phyloP scores from a whole-genome alignment of 1,140 invertebrate genomes.

The Brachionus calyciflorus region DNA sequence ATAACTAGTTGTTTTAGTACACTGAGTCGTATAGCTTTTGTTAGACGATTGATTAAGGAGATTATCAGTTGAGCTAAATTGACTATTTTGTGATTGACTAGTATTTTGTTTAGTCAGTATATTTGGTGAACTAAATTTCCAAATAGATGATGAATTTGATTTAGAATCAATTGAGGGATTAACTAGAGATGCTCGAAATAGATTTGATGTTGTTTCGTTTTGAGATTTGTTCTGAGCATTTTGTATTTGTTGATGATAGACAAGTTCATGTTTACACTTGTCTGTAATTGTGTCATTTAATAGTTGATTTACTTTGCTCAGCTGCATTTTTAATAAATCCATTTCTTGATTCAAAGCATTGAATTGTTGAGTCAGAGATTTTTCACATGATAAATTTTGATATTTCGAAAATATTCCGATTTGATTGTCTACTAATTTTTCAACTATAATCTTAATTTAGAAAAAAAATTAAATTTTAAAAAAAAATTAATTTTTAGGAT shows the following conservation, averaged over 20 bases:
- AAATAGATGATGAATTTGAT: not conserved
- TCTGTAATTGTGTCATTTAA: conserved; percentile 46
- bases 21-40: not conserved
- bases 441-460: conserved; percentile 28
- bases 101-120: not conserved
- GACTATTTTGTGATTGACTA: not conserved
- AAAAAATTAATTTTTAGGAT: too few relatives aligned
- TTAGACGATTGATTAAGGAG: conserved; percentile 10
- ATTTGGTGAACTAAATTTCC: not conserved
- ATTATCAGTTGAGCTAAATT: conserved; percentile 30
- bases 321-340: conserved; percentile 19
- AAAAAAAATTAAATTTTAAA: too few relatives aligned
- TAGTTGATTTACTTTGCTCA: conserved; percentile 33
- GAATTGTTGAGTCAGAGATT: conserved; percentile 23
- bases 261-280: conserved; percentile 44
- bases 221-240: conserved; percentile 4
- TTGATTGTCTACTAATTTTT: conserved; percentile 41
- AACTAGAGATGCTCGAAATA: conserved; percentile 29
- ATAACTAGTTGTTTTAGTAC: not conserved
- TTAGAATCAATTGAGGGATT: not conserved
- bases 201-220: not conserved
- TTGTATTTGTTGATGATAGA: conserved; percentile 42
- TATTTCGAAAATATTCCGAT: conserved; percentile 12
- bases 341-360: conserved; percentile 46
- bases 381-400: conserved; percentile 6